Conservation (phyloP, 2,113 vertebrate genomes). For the Osmerus mordax region DNA sequence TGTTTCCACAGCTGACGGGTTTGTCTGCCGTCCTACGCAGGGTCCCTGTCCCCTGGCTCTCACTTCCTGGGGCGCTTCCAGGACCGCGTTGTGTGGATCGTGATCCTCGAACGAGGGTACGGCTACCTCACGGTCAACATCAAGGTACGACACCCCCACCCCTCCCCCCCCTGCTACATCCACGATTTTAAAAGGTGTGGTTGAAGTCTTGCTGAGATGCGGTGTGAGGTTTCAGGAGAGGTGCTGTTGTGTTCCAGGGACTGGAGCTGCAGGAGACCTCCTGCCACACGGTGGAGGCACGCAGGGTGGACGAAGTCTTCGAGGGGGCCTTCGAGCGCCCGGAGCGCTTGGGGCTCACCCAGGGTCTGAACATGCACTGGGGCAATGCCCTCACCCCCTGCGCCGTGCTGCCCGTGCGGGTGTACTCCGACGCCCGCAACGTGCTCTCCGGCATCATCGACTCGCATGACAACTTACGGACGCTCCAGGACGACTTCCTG, state of each 20-base stretch:
- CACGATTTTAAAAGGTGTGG: too few species aligned
- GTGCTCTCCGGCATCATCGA: constrained; percentile 94
- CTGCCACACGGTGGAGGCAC: constrained; percentile 94
- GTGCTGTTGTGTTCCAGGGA: constrained; percentile 70
- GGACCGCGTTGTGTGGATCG: constrained; percentile 92
- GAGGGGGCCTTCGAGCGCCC: constrained; percentile 84
- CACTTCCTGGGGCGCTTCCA: constrained; percentile 96
- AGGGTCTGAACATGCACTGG: constrained; percentile 86
- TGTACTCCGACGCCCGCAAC: constrained; percentile 90
- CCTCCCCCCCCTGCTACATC: too few species aligned
- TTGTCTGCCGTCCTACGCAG: constrained; percentile 61
- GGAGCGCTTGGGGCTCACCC: constrained; percentile 68
- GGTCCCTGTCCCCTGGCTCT: constrained; percentile 85
- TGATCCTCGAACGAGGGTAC: constrained; percentile 90
- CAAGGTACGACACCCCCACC: constrained; percentile 76
- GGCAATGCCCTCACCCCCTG: constrained; percentile 88
- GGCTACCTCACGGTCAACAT: constrained; percentile 93
- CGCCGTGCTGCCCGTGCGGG: constrained; percentile 78
- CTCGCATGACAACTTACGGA: constrained; percentile 86
- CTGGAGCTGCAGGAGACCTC: constrained; percentile 97
- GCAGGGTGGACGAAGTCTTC: constrained; percentile 92
- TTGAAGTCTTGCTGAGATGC: too few species aligned
- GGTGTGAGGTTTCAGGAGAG: too few species aligned
- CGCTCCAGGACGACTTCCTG: constrained; percentile 89
- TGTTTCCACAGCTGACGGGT: background rate